Evolutionary conservation across 2,113 vertebrate genomes (phyloP).

Genomic region (Siniperca knerii): DNA sequence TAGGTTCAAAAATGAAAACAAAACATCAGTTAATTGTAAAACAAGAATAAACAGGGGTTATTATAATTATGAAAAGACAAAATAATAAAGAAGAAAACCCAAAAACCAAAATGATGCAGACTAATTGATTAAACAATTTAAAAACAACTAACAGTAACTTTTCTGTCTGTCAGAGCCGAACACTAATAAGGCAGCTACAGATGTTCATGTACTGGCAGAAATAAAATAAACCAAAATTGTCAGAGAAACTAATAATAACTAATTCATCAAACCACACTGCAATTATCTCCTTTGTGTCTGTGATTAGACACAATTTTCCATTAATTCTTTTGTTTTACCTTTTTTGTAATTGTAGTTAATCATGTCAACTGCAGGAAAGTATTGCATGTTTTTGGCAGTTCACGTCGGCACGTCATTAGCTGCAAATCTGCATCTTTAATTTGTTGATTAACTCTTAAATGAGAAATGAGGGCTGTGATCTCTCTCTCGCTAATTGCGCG

Average conservation of each 20-base stretch:
- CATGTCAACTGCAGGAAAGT: slow-evolving; percentile 45
- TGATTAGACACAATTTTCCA: slow-evolving; percentile 62
- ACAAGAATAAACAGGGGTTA: not conserved
- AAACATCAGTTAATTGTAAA: not conserved
- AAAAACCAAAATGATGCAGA: not conserved
- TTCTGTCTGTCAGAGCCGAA: slow-evolving; percentile 9
- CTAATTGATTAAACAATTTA: not conserved
- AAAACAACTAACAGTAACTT: slow-evolving; percentile 33
- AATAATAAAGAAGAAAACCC: not conserved
- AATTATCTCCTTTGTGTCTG: slow-evolving; percentile 67
- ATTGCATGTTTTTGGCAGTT: slow-evolving; percentile 6
- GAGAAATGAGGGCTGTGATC: slow-evolving; percentile 37
- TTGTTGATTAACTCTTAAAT: slow-evolving; percentile 57
- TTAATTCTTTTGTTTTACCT: slow-evolving; percentile 65
- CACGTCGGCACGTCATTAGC: slow-evolving; percentile 49
- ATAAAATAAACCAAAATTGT: slow-evolving; percentile 39
- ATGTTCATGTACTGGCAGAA: slow-evolving; percentile 50
- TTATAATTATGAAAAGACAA: not conserved
- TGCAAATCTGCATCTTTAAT: slow-evolving; percentile 69
- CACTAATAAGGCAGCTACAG: slow-evolving; percentile 50
- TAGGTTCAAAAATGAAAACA: not conserved
- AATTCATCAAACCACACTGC: slow-evolving; percentile 28
- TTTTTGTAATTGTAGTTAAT: slow-evolving; percentile 63
- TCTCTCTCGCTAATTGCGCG: slow-evolving; percentile 42
- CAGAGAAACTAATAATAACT: slow-evolving; percentile 55